Conservation (phyloP, 2,113 vertebrate species). For the Paramormyrops kingsleyae region DNA sequence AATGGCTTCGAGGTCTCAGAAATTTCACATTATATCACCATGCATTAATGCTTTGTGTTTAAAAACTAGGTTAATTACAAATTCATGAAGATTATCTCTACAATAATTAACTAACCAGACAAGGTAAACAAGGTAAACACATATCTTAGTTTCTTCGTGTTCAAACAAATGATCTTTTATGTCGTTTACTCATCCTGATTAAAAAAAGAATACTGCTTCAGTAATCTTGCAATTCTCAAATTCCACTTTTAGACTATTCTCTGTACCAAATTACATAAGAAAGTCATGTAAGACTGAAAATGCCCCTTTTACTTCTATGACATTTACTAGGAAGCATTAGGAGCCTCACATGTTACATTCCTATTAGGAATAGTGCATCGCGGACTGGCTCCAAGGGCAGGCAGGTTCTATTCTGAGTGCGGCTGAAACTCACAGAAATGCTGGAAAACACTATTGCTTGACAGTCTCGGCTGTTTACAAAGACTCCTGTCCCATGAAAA, state of each 20-base stretch:
- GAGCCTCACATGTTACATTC: not conserved
- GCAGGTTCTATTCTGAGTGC: not conserved
- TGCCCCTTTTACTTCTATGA: not conserved
- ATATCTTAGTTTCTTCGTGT: not conserved
- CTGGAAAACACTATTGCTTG: not conserved
- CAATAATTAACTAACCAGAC: not conserved
- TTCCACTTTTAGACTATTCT: slow-evolving; percentile 27
- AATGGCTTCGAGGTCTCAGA: not conserved
- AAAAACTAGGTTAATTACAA: not conserved
- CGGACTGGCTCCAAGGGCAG: not conserved
- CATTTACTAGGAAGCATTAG: not conserved
- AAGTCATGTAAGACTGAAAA: not conserved
- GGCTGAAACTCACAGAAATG: not conserved
- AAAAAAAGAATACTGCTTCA: slow-evolving; percentile 1
- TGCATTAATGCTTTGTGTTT: not conserved
- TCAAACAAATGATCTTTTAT: not conserved
- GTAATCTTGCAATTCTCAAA: slow-evolving; percentile 27
- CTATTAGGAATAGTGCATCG: not conserved
- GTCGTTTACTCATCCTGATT: not conserved
- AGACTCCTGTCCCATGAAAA: not conserved
- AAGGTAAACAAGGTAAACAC: not conserved
- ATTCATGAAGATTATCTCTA: not conserved
- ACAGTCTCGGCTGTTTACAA: not conserved
- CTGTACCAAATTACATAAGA: not conserved
- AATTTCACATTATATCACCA: not conserved